These are phyloP conservation scores for Columbina picui DNA, from an alignment of 2,113 vertebrate species.

Conservation along the genomic window DNA sequence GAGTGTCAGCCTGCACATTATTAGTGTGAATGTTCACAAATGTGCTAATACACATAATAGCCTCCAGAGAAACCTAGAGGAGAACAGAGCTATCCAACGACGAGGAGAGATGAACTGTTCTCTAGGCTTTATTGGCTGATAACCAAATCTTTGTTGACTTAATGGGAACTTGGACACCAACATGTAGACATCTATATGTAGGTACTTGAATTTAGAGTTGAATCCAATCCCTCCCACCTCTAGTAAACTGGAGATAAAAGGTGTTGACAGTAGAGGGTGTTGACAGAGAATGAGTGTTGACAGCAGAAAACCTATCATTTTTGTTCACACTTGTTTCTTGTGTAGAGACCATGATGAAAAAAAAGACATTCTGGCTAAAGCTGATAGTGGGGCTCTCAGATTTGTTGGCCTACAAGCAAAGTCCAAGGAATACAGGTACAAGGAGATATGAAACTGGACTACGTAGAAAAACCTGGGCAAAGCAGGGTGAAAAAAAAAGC, in stretches of 20 bases:
- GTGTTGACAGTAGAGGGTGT: conserved; percentile 31
- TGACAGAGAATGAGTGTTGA: conserved; percentile 13
- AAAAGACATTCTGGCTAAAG: not conserved
- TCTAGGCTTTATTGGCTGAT: not conserved
- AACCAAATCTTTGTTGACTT: not conserved
- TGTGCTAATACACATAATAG: not conserved
- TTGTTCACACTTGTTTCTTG: not conserved
- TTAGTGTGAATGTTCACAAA: not conserved
- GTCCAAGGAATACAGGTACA: not conserved
- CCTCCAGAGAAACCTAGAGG: not conserved
- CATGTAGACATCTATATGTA: not conserved
- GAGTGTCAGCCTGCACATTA: not conserved
- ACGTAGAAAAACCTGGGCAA: not conserved
- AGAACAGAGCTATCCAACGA: not conserved
- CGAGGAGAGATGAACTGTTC: not conserved
- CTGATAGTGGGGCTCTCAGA: not conserved
- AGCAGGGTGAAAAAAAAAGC: not conserved
- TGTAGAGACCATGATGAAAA: not conserved
- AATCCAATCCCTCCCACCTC: not conserved
- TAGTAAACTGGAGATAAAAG: conserved; percentile 12
- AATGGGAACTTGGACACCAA: not conserved
- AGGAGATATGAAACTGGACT: not conserved
- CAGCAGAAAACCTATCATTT: not conserved
- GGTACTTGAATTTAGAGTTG: not conserved
- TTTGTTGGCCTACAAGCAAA: not conserved